Conservation (phyloP, 1,140 invertebrate species). For the Dreissena polymorpha region DNA sequence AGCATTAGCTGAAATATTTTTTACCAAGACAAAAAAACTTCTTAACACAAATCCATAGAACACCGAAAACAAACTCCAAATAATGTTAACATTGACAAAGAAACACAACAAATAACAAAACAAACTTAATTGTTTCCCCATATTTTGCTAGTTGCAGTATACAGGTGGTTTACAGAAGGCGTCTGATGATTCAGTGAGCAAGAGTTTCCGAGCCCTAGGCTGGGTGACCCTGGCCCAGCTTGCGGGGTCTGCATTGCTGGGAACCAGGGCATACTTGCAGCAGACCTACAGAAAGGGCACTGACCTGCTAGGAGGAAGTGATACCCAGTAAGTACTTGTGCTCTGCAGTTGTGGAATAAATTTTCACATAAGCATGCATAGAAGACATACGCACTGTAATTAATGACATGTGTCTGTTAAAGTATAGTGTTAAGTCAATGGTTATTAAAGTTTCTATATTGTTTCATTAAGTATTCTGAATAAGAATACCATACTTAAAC, state of each 20-base stretch:
- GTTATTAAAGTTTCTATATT: neutral
- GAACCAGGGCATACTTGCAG: slow-evolving; percentile 51
- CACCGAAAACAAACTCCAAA: no score
- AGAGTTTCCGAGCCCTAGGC: slow-evolving; percentile 83
- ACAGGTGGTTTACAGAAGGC: slow-evolving; percentile 53
- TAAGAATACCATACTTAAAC: no score
- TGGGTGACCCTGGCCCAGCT: slow-evolving; percentile 82
- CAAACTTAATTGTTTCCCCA: no score
- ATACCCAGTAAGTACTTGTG: neutral
- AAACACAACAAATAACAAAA: no score
- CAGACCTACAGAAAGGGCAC: slow-evolving; percentile 7
- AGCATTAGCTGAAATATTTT: no score
- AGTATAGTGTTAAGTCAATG: neutral
- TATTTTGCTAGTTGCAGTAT: slow-evolving; percentile 80
- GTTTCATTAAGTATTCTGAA: neutral
- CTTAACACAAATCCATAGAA: no score
- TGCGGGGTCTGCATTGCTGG: slow-evolving; percentile 49
- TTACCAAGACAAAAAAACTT: no score
- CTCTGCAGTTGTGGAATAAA: neutral
- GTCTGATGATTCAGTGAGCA: slow-evolving; percentile 33
- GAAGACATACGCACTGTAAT: neutral
- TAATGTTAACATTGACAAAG: no score
- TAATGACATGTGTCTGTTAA: neutral
- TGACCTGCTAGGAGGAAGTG: slow-evolving; percentile 1
- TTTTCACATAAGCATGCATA: neutral